These are phyloP conservation scores for Portunus trituberculatus DNA, from an alignment of 1,140 invertebrate genomes.

Conservation along the genomic window DNA sequence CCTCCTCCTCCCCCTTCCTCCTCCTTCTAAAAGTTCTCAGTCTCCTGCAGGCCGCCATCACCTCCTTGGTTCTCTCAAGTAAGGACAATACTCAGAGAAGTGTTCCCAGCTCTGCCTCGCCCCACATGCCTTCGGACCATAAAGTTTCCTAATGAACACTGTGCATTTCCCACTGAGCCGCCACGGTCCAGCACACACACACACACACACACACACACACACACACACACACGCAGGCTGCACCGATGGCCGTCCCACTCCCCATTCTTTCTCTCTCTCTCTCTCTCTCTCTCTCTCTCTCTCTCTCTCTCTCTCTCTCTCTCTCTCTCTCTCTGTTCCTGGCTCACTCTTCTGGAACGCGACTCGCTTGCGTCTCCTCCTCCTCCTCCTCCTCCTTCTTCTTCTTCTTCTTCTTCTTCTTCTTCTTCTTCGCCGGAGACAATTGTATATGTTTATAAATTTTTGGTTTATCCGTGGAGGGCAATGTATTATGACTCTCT, in stretches of 20 bases:
- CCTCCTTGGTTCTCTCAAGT: too few species aligned
- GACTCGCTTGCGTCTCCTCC: background rate
- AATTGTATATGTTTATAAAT: background rate
- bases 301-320: conserved; percentile 31
- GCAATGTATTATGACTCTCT: background rate
- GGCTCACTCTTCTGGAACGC: background rate
- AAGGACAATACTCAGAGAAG: too few species aligned
- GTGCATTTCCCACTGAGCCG: background rate
- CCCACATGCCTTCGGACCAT: background rate
- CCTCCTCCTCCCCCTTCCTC: background rate
- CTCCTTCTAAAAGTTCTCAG: too few species aligned
- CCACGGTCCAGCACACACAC: conserved; percentile 2
- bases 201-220: conserved; percentile 16
- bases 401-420: background rate
- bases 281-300: conserved; percentile 47
- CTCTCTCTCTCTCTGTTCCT: background rate
- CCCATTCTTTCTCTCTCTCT: background rate
- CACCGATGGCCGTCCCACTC: background rate
- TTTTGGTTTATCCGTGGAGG: background rate
- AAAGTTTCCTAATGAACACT: conserved; percentile 12
- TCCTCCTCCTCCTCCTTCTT: too few species aligned
- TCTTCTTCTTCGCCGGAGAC: background rate
- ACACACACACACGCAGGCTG: background rate
- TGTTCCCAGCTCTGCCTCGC: too few species aligned
- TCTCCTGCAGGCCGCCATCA: too few species aligned